These are phyloP conservation scores for Clarias fuscus DNA, from an alignment of 2,797 vertebrate genomes.

Conservation along the genomic window DNA sequence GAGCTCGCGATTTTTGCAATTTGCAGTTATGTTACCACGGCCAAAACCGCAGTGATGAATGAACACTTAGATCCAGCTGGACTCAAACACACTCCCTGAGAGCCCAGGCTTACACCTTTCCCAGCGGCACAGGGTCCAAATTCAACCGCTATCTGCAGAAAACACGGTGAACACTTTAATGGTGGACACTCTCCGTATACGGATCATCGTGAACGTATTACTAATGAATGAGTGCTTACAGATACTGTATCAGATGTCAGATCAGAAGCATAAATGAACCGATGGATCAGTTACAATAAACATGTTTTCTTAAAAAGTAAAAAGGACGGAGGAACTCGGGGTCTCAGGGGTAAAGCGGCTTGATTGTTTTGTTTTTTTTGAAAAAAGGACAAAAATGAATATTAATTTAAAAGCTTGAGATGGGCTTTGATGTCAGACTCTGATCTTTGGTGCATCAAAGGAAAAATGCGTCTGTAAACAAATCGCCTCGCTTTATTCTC, in stretches of 20 bases:
- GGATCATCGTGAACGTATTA: neutral
- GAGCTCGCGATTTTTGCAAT: too few relatives aligned
- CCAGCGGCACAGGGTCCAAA: too few relatives aligned
- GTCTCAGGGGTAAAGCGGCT: neutral
- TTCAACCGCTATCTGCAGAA: too few relatives aligned
- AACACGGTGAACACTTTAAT: too few relatives aligned
- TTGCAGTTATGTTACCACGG: too few relatives aligned
- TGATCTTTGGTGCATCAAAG: constrained; percentile 11
- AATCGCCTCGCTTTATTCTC: constrained; percentile 3
- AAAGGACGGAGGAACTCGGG: neutral
- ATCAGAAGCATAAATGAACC: neutral
- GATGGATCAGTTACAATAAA: neutral
- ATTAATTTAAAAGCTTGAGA: constrained; percentile 3
- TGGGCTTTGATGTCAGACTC: constrained; percentile 15
- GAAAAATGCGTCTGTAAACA: neutral
- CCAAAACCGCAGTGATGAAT: too few relatives aligned
- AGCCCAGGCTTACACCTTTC: too few relatives aligned
- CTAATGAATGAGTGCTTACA: neutral
- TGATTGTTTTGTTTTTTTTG: neutral
- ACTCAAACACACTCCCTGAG: too few relatives aligned
- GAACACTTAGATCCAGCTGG: too few relatives aligned
- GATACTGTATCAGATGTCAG: neutral
- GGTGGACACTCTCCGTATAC: neutral
- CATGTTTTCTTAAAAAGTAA: neutral
- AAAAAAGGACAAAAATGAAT: neutral